Evolutionary conservation across 2,888 invertebrate species (phyloP).

Genomic region (Campopleginae sp.): DNA sequence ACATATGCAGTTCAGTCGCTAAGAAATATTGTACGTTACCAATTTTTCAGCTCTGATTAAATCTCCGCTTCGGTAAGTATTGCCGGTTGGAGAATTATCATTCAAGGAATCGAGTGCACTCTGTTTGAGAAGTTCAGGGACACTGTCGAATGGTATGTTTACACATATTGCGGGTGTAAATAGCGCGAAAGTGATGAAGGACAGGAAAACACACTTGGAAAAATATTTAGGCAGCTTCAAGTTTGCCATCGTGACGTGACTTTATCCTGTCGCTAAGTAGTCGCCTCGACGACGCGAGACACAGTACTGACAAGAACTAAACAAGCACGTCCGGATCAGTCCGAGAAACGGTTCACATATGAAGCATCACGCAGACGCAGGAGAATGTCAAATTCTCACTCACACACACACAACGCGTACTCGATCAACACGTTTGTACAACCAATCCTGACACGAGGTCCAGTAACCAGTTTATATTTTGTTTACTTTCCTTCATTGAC

Average conservation of each 20-base stretch:
- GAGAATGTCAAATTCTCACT: neutral
- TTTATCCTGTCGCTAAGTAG: slow-evolving; percentile 5
- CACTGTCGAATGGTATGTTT: slow-evolving; percentile 72
- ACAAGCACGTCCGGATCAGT: neutral
- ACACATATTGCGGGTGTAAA: slow-evolving; percentile 58
- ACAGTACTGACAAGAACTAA: slow-evolving; percentile 25
- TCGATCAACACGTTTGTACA: neutral
- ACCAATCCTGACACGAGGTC: neutral
- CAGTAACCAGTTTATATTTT: neutral
- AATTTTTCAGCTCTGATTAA: slow-evolving; percentile 79
- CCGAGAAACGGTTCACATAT: neutral
- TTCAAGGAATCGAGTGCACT: slow-evolving; percentile 78
- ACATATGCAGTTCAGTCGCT: neutral
- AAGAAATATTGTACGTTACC: slow-evolving; percentile 70
- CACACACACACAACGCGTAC: neutral
- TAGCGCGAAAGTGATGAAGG: slow-evolving; percentile 17
- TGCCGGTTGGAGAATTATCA: slow-evolving; percentile 75
- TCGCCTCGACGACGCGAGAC: slow-evolving; percentile 22
- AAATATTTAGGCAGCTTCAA: neutral
- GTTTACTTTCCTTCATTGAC: neutral
- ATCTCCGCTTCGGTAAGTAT: slow-evolving; percentile 76
- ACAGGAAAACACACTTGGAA: neutral
- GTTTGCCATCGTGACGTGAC: slow-evolving; percentile 35
- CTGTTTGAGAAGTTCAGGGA: slow-evolving; percentile 73
- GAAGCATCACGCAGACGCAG: neutral